These are phyloP conservation scores for Dusona sp. DNA, from an alignment of 2,888 invertebrate genomes.

Conservation along the genomic window DNA sequence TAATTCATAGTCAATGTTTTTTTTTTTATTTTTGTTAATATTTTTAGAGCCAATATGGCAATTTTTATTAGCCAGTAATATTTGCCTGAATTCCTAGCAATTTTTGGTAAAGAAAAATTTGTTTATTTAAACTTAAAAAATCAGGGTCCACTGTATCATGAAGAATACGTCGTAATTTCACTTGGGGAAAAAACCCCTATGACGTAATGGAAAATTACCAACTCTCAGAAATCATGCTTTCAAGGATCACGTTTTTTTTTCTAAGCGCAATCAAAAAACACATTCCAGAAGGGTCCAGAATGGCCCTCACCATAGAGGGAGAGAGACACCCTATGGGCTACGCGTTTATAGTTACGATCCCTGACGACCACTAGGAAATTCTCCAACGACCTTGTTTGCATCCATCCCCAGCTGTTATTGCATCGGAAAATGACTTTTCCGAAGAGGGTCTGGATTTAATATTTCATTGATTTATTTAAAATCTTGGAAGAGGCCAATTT, in stretches of 20 bases:
- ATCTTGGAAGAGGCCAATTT: no score
- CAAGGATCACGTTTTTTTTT: not conserved
- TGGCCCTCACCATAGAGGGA: not conserved
- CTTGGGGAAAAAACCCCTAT: not conserved
- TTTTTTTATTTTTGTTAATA: not conserved
- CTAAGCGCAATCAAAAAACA: not conserved
- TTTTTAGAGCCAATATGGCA: not conserved
- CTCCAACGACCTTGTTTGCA: not conserved
- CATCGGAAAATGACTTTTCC: not conserved
- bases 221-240: not conserved
- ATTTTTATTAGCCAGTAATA: not conserved
- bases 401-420: not conserved
- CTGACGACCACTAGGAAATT: not conserved
- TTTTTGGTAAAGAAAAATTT: not conserved
- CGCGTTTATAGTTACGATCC: not conserved
- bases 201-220: conserved; percentile 2
- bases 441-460: not conserved
- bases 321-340: not conserved
- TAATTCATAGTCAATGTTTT: not conserved
- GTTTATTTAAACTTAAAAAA: not conserved
- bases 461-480: not conserved
- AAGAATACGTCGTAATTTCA: not conserved
- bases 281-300: not conserved
- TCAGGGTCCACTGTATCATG: no score
- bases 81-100: not conserved